phyloP scores from a whole-genome alignment of 2,888 invertebrate genomes.

The Aphidius colemani region DNA sequence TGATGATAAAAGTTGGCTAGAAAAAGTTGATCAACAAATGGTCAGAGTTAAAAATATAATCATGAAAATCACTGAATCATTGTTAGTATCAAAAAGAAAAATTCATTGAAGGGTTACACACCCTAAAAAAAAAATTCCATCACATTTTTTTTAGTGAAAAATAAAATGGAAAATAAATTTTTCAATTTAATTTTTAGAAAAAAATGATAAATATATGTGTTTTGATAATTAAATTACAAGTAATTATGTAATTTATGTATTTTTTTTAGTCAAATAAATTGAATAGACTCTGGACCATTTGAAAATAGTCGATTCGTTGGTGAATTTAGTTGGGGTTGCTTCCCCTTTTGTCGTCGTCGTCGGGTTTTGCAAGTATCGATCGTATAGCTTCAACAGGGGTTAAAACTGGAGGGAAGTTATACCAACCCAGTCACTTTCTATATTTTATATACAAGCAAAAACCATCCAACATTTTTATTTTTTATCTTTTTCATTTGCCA shows the following conservation, averaged over 20 bases:
- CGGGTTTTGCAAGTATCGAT: slow-evolving; percentile 56
- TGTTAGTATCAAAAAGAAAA: no score
- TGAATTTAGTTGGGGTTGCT: slow-evolving; percentile 13
- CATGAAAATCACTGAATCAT: not conserved
- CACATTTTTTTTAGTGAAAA: slow-evolving; percentile 2
- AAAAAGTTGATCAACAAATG: no score
- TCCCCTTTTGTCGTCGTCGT: slow-evolving; percentile 37
- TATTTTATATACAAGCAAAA: no score
- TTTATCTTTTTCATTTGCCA: no score
- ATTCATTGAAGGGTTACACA: no score
- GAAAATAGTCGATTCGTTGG: not conserved
- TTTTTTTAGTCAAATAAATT: not conserved
- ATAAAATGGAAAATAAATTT: no score
- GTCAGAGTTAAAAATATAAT: slow-evolving; percentile 5
- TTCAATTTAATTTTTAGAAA: slow-evolving; percentile 1
- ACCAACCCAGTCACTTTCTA: no score
- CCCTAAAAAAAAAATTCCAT: not conserved
- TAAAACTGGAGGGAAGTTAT: not conserved
- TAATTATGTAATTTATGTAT: not conserved
- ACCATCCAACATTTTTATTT: no score
- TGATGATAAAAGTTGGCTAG: no score
- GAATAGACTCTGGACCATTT: slow-evolving; percentile 14
- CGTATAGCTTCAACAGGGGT: slow-evolving; percentile 41
- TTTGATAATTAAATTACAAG: no score
- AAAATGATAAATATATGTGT: no score